These are phyloP conservation scores for Eubucco bourcierii DNA, from an alignment of 2,113 vertebrate genomes.

Conservation along the genomic window DNA sequence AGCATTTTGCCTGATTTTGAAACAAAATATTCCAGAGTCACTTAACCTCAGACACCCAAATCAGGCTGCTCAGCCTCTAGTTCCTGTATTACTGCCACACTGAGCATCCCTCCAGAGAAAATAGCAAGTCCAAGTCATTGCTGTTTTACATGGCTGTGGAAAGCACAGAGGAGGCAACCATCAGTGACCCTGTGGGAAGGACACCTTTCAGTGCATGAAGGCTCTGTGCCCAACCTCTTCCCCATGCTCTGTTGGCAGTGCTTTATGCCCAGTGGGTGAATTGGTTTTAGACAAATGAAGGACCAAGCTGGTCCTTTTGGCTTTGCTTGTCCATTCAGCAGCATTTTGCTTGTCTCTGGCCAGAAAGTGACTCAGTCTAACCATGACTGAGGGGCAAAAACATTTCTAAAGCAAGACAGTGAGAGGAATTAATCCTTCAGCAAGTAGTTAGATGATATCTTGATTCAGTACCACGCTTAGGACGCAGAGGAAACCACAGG, in stretches of 20 bases:
- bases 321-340: slow-evolving; percentile 25
- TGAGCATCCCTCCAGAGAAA: background rate
- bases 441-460: background rate
- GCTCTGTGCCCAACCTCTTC: background rate
- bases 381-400: background rate
- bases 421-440: background rate
- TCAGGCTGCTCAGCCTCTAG: background rate
- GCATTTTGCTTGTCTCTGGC: slow-evolving; percentile 29
- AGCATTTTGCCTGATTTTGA: background rate
- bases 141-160: background rate
- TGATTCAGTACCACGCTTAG: background rate
- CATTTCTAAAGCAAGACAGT: background rate
- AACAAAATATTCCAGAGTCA: background rate
- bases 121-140: background rate
- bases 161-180: background rate
- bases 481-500: background rate
- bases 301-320: background rate
- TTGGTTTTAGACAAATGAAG: background rate
- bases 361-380: slow-evolving; percentile 48
- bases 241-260: background rate
- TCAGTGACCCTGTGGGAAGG: background rate
- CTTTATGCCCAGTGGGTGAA: background rate
- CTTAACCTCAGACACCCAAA: background rate
- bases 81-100: fast-evolving
- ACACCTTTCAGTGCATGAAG: background rate